phyloP scores from a whole-genome alignment of 2,113 vertebrate species.

The Pomatostomus ruficeps region DNA sequence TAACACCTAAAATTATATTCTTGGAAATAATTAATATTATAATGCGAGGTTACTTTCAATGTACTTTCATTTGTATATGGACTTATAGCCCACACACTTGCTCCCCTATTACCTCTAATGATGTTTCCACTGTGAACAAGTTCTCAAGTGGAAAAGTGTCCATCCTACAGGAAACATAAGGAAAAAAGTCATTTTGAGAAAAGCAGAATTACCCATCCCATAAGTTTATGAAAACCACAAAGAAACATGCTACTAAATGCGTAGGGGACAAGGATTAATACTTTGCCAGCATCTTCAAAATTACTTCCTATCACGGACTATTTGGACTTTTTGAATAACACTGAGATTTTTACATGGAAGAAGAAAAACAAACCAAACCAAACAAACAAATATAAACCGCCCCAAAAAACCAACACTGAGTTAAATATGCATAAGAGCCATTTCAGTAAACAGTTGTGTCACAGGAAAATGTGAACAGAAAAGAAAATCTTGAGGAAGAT shows the following conservation, averaged over 20 bases:
- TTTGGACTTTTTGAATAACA: not conserved
- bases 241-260: not conserved
- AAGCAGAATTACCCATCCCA: not conserved
- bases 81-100: not conserved
- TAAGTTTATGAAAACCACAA: not conserved
- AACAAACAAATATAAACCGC: not conserved
- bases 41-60: not conserved
- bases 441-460: not conserved
- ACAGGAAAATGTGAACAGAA: not conserved
- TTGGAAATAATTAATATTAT: not conserved
- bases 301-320: not conserved
- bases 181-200: not conserved
- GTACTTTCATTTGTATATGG: not conserved
- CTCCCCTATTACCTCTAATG: not conserved
- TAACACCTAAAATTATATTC: not conserved
- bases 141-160: not conserved
- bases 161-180: not conserved
- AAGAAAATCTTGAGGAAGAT: not conserved
- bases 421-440: not conserved
- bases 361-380: not conserved
- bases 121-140: not conserved
- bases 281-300: not conserved
- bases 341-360: not conserved
- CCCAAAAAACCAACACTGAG: fast-evolving
- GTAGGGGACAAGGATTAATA: not conserved